Evolutionary conservation across 1,140 invertebrate genomes (phyloP), one percentile per base, ranked within the genome.

Genomic region (Drosophila pruinosa): DNA sequence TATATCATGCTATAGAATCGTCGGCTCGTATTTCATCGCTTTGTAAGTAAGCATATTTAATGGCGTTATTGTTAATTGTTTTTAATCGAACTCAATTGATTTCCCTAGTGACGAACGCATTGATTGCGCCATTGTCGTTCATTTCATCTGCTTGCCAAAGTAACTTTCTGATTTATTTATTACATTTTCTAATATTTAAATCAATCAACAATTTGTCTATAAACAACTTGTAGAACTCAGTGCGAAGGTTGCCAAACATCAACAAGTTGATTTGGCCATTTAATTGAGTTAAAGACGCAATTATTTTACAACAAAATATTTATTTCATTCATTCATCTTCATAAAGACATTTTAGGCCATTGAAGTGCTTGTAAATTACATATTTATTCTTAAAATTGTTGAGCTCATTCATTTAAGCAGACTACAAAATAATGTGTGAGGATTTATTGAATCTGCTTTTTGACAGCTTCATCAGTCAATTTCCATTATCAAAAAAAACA

Each of bases 11-110:
- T 52, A 67, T 65, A 22, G 50, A 36, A 34, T 24, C 43, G 28
- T 50, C 22, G 39, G 15, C 15, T 61, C 28, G 28, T 45, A 24
- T 17, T 14, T 41, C 43, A 48, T 28, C 39, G 24, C 22, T 58
- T 38, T 31, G 6, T 34, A 22, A 48, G 26, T 26, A 28, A 28
- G 34, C 24, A 22, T 36, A 22, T 56, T 73, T 73, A 76, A 76
- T 76, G 81, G 81, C 81, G 81, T 81, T 77, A 63, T 62, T 86
- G 56, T 65, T 68, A 78, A 85, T 85, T 85, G 81, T 21, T 68
- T 81, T 88, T 68, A 85, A 85, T 85, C 65, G 62, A 85, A 81
- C 39, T 74, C 81, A 85, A 85, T 85, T 85, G 81, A 41, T 80
- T 86, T 81, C 22, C 82, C 74, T 65, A 86, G 81, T 85, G 81